A percentile compares a stretch with the other conserved stretches of the same genome.
Conservation (phyloP, 1,140 invertebrate genomes). For the Aphelenchoides fujianensis region DNA sequence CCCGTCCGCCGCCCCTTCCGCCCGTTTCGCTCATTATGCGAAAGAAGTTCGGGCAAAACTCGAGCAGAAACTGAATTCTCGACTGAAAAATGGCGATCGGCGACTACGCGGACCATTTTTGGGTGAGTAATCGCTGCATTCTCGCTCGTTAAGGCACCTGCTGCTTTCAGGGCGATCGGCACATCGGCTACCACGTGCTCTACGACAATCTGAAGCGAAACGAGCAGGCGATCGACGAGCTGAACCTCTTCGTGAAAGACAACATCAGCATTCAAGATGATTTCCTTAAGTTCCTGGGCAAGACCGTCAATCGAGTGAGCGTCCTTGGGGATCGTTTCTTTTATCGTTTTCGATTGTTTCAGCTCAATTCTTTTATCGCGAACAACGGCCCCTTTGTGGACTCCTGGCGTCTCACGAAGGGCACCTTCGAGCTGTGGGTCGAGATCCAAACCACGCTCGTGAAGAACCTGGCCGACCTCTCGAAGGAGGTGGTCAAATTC, state of each 20-base stretch:
- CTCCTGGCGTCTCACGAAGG: slow-evolving; percentile 57
- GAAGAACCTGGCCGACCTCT: slow-evolving; percentile 52
- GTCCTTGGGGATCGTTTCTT: slow-evolving; percentile 8
- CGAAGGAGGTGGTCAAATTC: slow-evolving; percentile 47
- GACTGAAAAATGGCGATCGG: slow-evolving; percentile 27
- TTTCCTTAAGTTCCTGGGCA: slow-evolving; percentile 42
- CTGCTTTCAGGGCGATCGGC: slow-evolving; percentile 56
- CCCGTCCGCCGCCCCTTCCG: no score
- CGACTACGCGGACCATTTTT: slow-evolving; percentile 50
- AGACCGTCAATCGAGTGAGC: slow-evolving; percentile 49
- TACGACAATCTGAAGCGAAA: slow-evolving; percentile 60
- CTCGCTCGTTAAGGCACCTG: neutral
- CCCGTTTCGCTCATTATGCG: no score
- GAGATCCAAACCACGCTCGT: slow-evolving; percentile 54
- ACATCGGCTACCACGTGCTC: slow-evolving; percentile 57
- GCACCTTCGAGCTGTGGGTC: slow-evolving; percentile 55
- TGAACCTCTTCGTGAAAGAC: slow-evolving; percentile 55
- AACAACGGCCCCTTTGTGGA: slow-evolving; percentile 51
- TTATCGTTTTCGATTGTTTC: slow-evolving; percentile 33
- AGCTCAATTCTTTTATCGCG: slow-evolving; percentile 44
- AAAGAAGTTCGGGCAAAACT: no score
- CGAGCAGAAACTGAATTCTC: no score
- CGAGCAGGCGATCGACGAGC: slow-evolving; percentile 51
- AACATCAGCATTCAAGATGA: slow-evolving; percentile 55
- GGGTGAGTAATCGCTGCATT: slow-evolving; percentile 30